Evolutionary conservation across 2,113 vertebrate genomes (phyloP).

Genomic region (Paradoxurus hermaphroditus): DNA sequence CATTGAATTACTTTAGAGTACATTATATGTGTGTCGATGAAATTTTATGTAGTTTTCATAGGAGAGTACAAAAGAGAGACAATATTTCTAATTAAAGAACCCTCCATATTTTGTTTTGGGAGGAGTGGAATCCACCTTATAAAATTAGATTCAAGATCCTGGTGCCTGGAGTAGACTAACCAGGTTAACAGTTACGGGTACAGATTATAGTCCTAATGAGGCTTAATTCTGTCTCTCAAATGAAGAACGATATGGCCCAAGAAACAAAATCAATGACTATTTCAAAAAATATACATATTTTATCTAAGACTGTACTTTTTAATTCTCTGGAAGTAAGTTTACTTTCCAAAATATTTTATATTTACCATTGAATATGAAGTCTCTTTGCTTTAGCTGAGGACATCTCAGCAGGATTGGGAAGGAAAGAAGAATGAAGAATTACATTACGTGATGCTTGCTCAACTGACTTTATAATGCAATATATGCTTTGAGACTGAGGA

Average conservation of each 20-base stretch:
- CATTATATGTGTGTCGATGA: not conserved
- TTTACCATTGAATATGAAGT: not conserved
- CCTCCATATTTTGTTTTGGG: not conserved
- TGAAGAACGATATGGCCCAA: not conserved
- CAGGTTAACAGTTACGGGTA: not conserved
- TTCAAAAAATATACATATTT: not conserved
- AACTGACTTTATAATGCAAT: not conserved
- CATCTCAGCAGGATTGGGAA: not conserved
- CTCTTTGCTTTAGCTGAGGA: not conserved
- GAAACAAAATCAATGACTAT: not conserved
- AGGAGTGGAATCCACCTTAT: not conserved
- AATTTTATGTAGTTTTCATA: not conserved
- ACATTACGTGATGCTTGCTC: not conserved
- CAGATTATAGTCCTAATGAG: not conserved
- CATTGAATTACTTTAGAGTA: not conserved
- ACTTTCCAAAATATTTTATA: constrained; percentile 3
- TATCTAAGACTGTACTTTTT: not conserved
- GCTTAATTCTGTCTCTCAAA: not conserved
- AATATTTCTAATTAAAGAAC: not conserved
- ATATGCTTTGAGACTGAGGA: not conserved
- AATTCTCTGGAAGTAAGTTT: not conserved
- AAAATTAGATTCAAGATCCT: not conserved
- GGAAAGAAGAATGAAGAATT: not conserved
- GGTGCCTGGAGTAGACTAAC: not conserved
- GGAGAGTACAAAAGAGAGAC: not conserved